Evolutionary conservation across 2,888 invertebrate species (phyloP).

Genomic region (Agrochola macilenta): DNA sequence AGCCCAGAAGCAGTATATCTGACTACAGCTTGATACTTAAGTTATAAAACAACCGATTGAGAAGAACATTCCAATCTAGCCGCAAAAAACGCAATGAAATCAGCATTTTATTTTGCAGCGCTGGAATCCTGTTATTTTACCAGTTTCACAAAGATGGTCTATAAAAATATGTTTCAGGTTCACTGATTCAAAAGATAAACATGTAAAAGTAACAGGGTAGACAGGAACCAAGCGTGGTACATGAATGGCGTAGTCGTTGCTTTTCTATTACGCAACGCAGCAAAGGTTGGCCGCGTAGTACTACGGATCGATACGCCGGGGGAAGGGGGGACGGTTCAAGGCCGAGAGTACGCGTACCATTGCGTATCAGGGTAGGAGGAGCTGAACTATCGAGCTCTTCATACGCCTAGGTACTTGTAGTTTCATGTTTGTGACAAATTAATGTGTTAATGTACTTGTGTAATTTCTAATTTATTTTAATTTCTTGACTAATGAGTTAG

Average conservation of each 20-base stretch:
- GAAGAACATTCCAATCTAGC: not conserved
- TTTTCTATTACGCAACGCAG: constrained; percentile 51
- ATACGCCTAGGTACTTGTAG: constrained; percentile 18
- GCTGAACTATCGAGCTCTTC: constrained; percentile 20
- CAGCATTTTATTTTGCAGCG: not conserved
- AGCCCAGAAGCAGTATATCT: not conserved
- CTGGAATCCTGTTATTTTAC: not conserved
- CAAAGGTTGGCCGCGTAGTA: constrained; percentile 64
- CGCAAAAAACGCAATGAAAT: not conserved
- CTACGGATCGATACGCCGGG: constrained; percentile 71
- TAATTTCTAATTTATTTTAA: no score
- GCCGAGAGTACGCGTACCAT: constrained; percentile 75
- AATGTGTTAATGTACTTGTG: not conserved
- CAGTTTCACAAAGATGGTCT: not conserved
- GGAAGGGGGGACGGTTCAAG: constrained; percentile 65
- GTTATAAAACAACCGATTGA: not conserved
- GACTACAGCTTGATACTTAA: not conserved
- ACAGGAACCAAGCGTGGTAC: constrained; percentile 18
- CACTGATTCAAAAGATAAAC: constrained; percentile 16
- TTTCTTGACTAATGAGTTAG: no score
- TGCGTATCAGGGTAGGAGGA: constrained; percentile 68
- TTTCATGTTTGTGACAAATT: constrained; percentile 34
- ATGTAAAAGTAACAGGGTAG: constrained; percentile 10
- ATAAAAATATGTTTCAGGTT: constrained; percentile 3
- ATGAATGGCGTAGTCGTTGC: constrained; percentile 48